Conservation (phyloP, 2,113 vertebrate species). For the Nannobrachium achirus region DNA sequence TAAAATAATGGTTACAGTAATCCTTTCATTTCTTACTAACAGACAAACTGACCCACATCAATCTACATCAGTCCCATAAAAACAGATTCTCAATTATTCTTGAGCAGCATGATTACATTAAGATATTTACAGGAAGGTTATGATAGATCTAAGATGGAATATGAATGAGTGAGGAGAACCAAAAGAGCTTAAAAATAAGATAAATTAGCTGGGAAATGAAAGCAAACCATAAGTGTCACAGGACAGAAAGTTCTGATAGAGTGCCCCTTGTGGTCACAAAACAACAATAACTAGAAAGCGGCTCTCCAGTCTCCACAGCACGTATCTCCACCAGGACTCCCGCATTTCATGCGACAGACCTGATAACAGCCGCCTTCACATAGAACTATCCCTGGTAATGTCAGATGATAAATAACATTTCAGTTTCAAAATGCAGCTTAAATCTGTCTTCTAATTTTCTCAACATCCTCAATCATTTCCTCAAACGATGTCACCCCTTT, state of each 20-base stretch:
- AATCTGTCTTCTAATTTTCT: conserved; percentile 11
- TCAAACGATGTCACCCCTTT: background rate
- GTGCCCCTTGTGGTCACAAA: no score
- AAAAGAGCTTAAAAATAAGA: background rate
- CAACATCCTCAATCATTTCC: background rate
- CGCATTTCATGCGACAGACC: no score
- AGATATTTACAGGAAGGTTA: no score
- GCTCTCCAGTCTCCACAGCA: no score
- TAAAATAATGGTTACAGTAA: background rate
- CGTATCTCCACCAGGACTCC: no score
- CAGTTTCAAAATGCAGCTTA: background rate
- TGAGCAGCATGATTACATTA: no score
- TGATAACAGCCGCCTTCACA: background rate
- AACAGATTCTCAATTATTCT: no score
- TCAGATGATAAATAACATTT: conserved; percentile 32
- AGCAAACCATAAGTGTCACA: background rate
- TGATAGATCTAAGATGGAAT: no score
- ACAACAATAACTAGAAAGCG: no score
- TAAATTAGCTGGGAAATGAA: background rate
- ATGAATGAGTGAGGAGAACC: no score
- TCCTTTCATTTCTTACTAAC: background rate
- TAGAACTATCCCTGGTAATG: background rate
- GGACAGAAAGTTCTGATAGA: no score
- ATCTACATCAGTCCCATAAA: background rate
- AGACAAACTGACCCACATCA: background rate